Base-by-base conservation (phyloP, 2,113 vertebrate species). In the Toxotes chatareus region DNA sequence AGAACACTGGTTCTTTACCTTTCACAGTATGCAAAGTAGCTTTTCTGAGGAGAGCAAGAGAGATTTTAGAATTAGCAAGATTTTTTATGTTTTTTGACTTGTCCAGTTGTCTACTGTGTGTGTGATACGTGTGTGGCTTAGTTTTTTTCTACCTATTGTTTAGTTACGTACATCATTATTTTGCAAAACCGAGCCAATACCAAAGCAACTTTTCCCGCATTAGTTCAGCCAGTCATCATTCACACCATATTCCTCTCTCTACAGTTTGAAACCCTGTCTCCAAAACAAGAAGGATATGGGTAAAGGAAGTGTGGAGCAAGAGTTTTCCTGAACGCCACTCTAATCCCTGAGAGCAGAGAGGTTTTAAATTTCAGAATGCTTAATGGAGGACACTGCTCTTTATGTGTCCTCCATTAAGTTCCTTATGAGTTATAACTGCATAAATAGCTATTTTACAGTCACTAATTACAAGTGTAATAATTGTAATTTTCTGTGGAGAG, bases 11-110 rank as follows among this genome's bases (percentile, higher is more conserved):
- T 76, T 85, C 84, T 73, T 92, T 84, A 89, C 68, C 64, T 86
- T 91, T 90, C 79, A 86, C 75, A 89, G 86, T 90, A 87, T 91
- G 80, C 72, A 91, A 86, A 91, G 78, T 73, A 88, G 73, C 59
- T 80, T 82, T 84, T 90, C 68, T 89, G 88, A 82, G 67, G 51
- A 68, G 59, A 59, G 76, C n/a, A 53, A 83, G 51, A 83, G 55
- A 86, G 23, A 87, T 79, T 88, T 85, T 83, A 79, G 76, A 62
- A 64, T 27, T 79, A 80, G 57, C 27, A 68, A 60, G 66, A 57
- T 83, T 87, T 87, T 80, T 64, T 75, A 84, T 75, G 60, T 72
- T 85, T 92, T 84, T 36, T 70, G 73, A 72, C 62, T 74, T 74
- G 73, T 85, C 69, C 17, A 10, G 1, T 27, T 80, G 77, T 83